Evolutionary conservation across 2,888 invertebrate genomes (phyloP).

Genomic region (Amphipyra berbera): DNA sequence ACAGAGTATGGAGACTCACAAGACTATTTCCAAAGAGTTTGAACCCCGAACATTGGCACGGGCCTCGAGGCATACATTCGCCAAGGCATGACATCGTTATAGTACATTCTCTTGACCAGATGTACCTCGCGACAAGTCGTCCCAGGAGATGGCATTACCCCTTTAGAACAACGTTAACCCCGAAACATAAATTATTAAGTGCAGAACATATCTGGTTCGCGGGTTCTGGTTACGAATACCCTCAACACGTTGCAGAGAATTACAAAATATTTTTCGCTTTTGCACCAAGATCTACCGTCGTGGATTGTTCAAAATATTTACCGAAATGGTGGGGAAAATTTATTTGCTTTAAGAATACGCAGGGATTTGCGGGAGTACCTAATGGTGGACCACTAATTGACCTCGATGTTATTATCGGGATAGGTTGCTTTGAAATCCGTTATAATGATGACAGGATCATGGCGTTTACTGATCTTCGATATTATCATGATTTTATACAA

Average conservation of each 20-base stretch:
- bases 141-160: conserved; percentile 60
- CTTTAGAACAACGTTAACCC: conserved; percentile 35
- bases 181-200: neutral
- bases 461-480: too few species aligned
- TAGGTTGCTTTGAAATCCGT: too few species aligned
- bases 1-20: conserved; percentile 69
- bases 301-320: conserved; percentile 70
- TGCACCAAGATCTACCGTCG: conserved; percentile 19
- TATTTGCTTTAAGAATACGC: conserved; percentile 68
- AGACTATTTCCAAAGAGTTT: conserved; percentile 67
- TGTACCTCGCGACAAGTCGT: conserved; percentile 57
- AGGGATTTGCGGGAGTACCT: conserved; percentile 62
- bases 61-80: conserved; percentile 67
- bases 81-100: conserved; percentile 72
- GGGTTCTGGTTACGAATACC: conserved; percentile 70
- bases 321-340: conserved; percentile 81
- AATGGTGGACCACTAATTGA: conserved; percentile 69
- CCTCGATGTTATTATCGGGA: too few species aligned
- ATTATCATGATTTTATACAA: too few species aligned
- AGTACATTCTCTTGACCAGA: conserved; percentile 66
- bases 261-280: conserved; percentile 66
- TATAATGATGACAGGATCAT: too few species aligned
- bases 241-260: conserved; percentile 70
- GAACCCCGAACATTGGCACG: conserved; percentile 76
- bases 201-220: conserved; percentile 39